These are phyloP conservation scores for Catocala nupta DNA, from an alignment of 2,888 invertebrate genomes.

Conservation along the genomic window DNA sequence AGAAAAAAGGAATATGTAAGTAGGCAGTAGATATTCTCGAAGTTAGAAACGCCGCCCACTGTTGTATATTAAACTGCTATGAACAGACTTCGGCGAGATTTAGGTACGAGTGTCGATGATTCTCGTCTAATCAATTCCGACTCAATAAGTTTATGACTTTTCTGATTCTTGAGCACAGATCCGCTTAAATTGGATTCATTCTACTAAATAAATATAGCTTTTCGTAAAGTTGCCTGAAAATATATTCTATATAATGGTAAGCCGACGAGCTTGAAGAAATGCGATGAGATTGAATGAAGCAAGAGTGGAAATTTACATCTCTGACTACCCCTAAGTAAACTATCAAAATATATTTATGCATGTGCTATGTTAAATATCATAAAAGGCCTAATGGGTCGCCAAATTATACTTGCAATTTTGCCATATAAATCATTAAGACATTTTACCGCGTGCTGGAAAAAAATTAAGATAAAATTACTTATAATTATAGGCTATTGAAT, in stretches of 20 bases:
- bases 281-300: no score
- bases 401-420: no score
- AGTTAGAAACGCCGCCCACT: slow-evolving; percentile 35
- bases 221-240: neutral
- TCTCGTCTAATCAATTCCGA: slow-evolving; percentile 39
- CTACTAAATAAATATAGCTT: slow-evolving; percentile 13
- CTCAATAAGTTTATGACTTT: slow-evolving; percentile 37
- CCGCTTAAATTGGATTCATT: slow-evolving; percentile 22
- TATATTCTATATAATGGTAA: neutral
- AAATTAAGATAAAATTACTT: no score
- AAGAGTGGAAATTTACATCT: no score
- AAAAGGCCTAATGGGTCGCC: no score
- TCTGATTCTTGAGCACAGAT: slow-evolving; percentile 24
- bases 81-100: slow-evolving; percentile 41
- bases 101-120: slow-evolving; percentile 31
- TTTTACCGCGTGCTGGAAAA: no score
- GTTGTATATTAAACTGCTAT: slow-evolving; percentile 46
- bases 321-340: no score
- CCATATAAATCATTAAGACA: no score
- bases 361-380: no score
- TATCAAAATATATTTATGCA: no score
- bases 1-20: slow-evolving; percentile 40
- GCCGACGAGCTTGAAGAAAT: no score
- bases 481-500: no score
- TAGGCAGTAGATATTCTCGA: slow-evolving; percentile 22